Evolutionary conservation across 2,797 vertebrate species (phyloP).

Genomic region (Enteromius trimaculatus): DNA sequence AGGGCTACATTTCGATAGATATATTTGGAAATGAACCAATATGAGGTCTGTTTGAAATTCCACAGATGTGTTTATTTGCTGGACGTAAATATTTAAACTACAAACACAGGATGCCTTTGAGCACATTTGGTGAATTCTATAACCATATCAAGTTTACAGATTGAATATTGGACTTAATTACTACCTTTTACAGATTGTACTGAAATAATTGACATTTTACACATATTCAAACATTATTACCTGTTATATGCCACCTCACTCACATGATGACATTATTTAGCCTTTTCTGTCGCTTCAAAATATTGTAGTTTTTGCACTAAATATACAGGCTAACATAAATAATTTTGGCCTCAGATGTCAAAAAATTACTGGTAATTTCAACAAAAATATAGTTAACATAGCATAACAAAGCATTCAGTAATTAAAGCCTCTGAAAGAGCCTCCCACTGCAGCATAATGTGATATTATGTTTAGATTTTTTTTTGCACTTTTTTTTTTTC

Average conservation of each 20-base stretch:
- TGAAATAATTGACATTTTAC: neutral
- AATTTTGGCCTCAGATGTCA: neutral
- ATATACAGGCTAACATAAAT: neutral
- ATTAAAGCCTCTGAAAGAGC: neutral
- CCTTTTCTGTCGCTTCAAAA: neutral
- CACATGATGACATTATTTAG: neutral
- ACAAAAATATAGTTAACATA: too few relatives aligned
- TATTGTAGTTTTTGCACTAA: neutral
- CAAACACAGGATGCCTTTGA: conserved; percentile 24
- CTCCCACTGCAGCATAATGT: neutral
- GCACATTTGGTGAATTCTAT: neutral
- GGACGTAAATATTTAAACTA: conserved; percentile 46
- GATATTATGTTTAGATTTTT: neutral
- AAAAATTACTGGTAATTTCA: neutral
- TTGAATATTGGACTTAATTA: neutral
- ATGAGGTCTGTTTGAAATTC: conserved; percentile 47
- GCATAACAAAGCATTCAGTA: neutral
- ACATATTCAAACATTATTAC: neutral
- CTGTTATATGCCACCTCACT: neutral
- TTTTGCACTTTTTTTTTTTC: neutral
- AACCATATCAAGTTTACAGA: neutral
- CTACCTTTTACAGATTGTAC: neutral
- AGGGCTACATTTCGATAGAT: conserved; percentile 21
- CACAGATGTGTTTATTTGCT: conserved; percentile 30
- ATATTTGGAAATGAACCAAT: conserved; percentile 46